A percentile compares a stretch with the other conserved stretches of the same genome.
Evolutionary conservation across 2,888 invertebrate species (phyloP).

Genomic region (Smittia aterrima): DNA sequence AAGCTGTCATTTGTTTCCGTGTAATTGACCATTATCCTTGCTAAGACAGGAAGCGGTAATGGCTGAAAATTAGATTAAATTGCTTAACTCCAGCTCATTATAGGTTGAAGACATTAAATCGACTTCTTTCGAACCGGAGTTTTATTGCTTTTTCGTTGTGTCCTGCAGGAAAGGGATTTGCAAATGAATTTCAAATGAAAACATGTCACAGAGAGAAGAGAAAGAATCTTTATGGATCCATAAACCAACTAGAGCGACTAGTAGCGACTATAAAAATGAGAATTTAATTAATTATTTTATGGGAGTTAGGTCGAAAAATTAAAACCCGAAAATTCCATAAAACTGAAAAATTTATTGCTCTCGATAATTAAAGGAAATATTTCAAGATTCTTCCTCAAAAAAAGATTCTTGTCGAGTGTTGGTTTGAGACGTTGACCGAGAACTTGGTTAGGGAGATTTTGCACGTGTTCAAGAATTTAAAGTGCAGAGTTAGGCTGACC

Average conservation of each 20-base stretch:
- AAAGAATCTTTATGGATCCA: background rate
- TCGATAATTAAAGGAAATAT: constrained; percentile 21
- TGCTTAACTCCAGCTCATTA: constrained; percentile 15
- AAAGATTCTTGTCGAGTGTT: too few relatives aligned
- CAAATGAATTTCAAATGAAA: constrained; percentile 11
- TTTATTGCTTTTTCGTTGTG: constrained; percentile 1
- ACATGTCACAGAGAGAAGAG: background rate
- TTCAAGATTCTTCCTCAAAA: constrained; percentile 22
- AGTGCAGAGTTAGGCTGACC: background rate
- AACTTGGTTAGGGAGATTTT: constrained; percentile 2
- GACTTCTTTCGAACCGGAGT: background rate
- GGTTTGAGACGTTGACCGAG: background rate
- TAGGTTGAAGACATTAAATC: background rate
- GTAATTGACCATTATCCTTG: constrained; percentile 25
- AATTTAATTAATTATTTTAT: constrained; percentile 32
- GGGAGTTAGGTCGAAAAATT: background rate
- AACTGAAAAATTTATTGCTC: constrained; percentile 4
- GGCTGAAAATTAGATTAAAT: constrained; percentile 26
- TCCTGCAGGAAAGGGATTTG: background rate
- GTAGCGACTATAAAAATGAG: background rate
- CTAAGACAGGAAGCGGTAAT: constrained; percentile 13
- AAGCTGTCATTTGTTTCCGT: constrained; percentile 1
- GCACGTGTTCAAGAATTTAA: constrained; percentile 13
- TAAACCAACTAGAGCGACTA: background rate
- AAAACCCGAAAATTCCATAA: constrained; percentile 24